Conservation (phyloP, 2,888 invertebrate species). For the Brassicogethes aeneus region DNA sequence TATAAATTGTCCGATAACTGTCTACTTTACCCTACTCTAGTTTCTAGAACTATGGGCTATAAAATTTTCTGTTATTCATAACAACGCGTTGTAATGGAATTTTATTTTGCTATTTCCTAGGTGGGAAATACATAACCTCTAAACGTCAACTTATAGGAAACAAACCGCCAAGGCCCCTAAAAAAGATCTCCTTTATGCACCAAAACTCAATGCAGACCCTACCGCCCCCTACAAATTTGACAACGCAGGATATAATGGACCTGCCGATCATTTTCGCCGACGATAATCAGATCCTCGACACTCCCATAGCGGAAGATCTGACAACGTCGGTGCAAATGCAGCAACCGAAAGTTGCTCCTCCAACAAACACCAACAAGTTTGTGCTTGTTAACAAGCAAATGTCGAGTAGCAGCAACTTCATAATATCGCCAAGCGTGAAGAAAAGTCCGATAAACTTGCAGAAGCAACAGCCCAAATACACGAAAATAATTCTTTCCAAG, state of each 20-base stretch:
- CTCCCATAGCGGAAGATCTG: slow-evolving; percentile 4
- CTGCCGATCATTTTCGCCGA: slow-evolving; percentile 60
- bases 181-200: slow-evolving; percentile 18
- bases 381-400: slow-evolving; percentile 23
- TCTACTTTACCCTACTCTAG: no score
- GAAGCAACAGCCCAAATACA: slow-evolving; percentile 36
- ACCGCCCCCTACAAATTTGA: slow-evolving; percentile 41
- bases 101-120: no score
- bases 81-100: no score
- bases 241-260: slow-evolving; percentile 50
- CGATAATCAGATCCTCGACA: slow-evolving; percentile 38
- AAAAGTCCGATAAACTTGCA: slow-evolving; percentile 14
- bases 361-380: slow-evolving; percentile 19
- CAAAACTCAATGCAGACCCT: slow-evolving; percentile 19
- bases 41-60: no score
- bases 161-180: slow-evolving; percentile 22
- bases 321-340: slow-evolving; percentile 6
- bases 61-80: no score
- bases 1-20: no score
- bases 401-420: slow-evolving; percentile 15
- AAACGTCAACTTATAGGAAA: slow-evolving; percentile 32
- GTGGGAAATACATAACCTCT: slow-evolving; percentile 33
- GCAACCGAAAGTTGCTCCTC: slow-evolving; percentile 7
- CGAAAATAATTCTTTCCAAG: slow-evolving; percentile 46
- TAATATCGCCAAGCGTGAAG: slow-evolving; percentile 15